Evolutionary conservation across 2,888 invertebrate genomes (phyloP), one percentile per base, ranked within the genome.

Genomic region (Pyralis farinalis): DNA sequence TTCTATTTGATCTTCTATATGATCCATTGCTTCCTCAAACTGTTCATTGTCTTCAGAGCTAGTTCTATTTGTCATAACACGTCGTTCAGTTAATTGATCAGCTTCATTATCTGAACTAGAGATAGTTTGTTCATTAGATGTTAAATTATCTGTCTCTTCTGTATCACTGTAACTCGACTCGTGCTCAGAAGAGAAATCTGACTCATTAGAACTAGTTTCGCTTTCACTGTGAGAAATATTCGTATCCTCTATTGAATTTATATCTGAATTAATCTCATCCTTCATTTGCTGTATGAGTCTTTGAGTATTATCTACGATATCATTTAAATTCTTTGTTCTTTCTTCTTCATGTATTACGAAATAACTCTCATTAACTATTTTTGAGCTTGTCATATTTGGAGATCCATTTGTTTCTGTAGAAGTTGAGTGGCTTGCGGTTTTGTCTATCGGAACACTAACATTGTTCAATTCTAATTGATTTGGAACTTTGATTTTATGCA

Each of bases 281-380:
- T 90, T 91, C 92, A 92, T 92, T 73, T 92, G 92, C 51, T 92
- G 91, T 46, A 92, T 92, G 30, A 92, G 61, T 42, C 84, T 86
- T 64, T 92, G 92, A 0, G 92, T 92, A 43, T 91, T 90, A 56
- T 90, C 90, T 6, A 92, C 91, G 36, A 92, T 84, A 47, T 92
- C 91, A 49, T 72, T 81, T 16, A 88, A 62, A 49, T 88, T 87
- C 42, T 60, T 81, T 1, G 73, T 42, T 58, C 74, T 85, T 44
- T 83, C 80, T 43, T 72, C 72, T 12, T 37, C 36, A 44, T 49
- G 47, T 36, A 30, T 41, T 10, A 16, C n/a, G 1, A 33, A n/a
- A 12, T 40, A 8, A 2, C 21, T 30, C 11, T 6, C 30, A 36
- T 8, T 25, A 7, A 8, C 25, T 1, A 25, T 25, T 4, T 2